Evolutionary conservation across 2,888 invertebrate genomes (phyloP), one percentile per base, ranked within the genome.

Genomic region (Cryptus viduatorius): DNA sequence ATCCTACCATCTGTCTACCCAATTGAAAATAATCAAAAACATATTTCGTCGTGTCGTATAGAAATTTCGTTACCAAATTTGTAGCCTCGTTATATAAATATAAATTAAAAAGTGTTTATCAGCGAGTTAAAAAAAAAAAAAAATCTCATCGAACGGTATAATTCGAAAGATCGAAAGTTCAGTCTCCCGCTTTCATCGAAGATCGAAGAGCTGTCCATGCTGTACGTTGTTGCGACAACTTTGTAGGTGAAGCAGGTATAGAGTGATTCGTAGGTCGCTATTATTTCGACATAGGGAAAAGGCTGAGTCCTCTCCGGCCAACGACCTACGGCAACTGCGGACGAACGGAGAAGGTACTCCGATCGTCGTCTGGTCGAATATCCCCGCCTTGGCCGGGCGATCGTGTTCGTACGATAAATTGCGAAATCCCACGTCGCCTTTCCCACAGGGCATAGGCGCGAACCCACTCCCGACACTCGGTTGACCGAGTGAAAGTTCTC

Each of bases 351-450:
- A 79, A 79, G 76, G 68, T 78, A 56, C 77, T 73, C 79, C 82
- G 65, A 56, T 68, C 56, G 75, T 67, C 65, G 59, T 86, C 83
- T 73, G 83, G 85, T 86, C 86, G 31, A 64, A 73, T 7, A 16
- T 67, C n/a, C 4, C 16, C 59, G 59, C n/a, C 85, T 87, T 86
- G 80, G 78, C 85, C 71, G 82, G 37, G 37, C 71, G 80, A 65
- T 83, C 84, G 79, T 78, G 86, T 86, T 65, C 76, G 80, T 87
- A 86, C 88, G 87, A 88, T 88, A 87, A 86, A 88, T 79, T 81
- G 80, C 75, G 81, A 76, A 78, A 80, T 61, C 67, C 59, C 65
- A 42, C 42, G 50, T 77, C 37, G 67, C 65, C 77, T 64, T 77
- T 75, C 69, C n/a, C 71, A 65, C 46, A 24, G 16, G 44, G 4